These are phyloP conservation scores for Oxygymnocypris stewartii DNA, from an alignment of 2,113 vertebrate species.

Conservation along the genomic window DNA sequence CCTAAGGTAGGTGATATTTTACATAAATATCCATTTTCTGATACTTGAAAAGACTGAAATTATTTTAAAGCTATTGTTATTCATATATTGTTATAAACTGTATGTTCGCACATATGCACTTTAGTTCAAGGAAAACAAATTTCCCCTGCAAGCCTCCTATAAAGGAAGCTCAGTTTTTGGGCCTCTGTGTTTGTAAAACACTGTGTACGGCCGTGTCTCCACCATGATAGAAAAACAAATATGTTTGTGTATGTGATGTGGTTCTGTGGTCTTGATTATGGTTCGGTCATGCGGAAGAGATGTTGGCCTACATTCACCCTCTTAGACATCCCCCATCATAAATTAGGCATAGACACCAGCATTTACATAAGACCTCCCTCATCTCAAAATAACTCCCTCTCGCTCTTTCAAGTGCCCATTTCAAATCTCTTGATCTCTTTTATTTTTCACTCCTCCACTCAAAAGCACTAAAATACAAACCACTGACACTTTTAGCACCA, in stretches of 20 bases:
- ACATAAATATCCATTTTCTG: background rate
- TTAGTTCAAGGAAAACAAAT: background rate
- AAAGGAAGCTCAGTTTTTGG: background rate
- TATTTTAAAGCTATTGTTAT: background rate
- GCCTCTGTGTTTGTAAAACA: background rate
- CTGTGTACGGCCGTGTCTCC: background rate
- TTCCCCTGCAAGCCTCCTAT: background rate
- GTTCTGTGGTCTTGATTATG: slow-evolving; percentile 35
- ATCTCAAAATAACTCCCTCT: slow-evolving; percentile 62
- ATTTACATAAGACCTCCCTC: slow-evolving; percentile 69
- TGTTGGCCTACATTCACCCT: slow-evolving; percentile 52
- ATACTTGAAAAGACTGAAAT: background rate
- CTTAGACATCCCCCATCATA: slow-evolving; percentile 57
- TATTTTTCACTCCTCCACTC: background rate
- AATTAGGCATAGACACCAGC: slow-evolving; percentile 68
- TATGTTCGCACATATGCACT: too few relatives aligned
- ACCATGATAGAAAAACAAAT: background rate
- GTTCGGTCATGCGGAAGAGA: slow-evolving; percentile 52
- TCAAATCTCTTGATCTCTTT: slow-evolving; percentile 24
- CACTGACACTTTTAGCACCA: background rate
- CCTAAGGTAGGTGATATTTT: background rate
- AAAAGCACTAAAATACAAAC: background rate
- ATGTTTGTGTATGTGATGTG: background rate
- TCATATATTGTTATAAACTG: background rate
- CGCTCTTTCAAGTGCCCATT: slow-evolving; percentile 14